Evolutionary conservation across 2,113 vertebrate species (phyloP).

Genomic region (Podarcis raffonei): DNA sequence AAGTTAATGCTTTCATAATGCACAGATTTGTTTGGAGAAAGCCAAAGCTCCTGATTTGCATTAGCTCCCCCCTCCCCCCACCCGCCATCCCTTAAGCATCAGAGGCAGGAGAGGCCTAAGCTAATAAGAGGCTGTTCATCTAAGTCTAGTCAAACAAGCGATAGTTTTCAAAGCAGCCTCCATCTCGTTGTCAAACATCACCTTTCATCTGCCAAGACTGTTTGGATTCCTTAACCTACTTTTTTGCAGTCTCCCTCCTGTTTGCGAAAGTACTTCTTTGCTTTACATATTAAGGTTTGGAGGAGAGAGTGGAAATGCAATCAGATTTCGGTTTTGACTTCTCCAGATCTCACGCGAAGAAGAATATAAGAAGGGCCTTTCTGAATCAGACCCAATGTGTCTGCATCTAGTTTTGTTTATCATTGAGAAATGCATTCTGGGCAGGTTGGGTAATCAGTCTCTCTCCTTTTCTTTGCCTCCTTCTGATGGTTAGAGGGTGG

Average conservation of each 20-base stretch:
- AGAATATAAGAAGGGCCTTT: not conserved
- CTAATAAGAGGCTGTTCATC: not conserved
- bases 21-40: not conserved
- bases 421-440: not conserved
- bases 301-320: not conserved
- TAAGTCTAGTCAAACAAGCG: conserved; percentile 14
- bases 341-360: not conserved
- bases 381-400: no score
- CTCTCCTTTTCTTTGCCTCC: no score
- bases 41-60: not conserved
- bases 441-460: not conserved
- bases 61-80: not conserved
- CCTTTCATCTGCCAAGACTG: not conserved
- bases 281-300: not conserved
- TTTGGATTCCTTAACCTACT: not conserved
- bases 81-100: not conserved
- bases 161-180: not conserved
- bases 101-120: not conserved
- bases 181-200: not conserved
- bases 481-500: no score
- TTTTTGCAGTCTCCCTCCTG: not conserved
- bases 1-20: not conserved
- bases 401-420: no score
- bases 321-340: not conserved
- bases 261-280: not conserved